Conservation (phyloP, 2,797 vertebrate genomes). For the Enteromius trimaculatus region DNA sequence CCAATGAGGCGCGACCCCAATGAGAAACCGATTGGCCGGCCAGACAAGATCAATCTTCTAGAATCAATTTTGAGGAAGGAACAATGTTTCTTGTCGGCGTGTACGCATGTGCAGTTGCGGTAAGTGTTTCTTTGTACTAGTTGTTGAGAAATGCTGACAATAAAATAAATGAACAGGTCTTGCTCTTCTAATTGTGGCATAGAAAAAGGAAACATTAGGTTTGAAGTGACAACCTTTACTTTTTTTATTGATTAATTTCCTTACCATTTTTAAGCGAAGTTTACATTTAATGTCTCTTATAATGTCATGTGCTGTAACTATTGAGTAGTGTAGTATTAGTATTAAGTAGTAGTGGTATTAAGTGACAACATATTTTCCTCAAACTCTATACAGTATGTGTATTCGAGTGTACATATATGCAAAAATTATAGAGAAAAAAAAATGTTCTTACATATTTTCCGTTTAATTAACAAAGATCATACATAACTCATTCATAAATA, state of each 20-base stretch:
- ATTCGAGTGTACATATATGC: background rate
- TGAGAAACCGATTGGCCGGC: conserved; percentile 42
- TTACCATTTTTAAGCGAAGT: background rate
- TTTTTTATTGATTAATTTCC: background rate
- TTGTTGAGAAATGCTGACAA: conserved; percentile 1
- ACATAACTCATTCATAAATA: background rate
- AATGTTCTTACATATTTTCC: background rate
- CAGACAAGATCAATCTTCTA: conserved; percentile 47
- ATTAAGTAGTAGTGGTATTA: background rate
- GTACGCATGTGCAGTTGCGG: background rate
- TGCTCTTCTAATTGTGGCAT: background rate
- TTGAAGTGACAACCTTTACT: background rate
- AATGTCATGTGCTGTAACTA: background rate
- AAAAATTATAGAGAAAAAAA: background rate
- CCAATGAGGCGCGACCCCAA: conserved; percentile 60
- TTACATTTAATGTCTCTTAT: too few species aligned
- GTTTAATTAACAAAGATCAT: background rate
- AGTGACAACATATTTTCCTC: background rate
- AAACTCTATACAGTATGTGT: background rate
- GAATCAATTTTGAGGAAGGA: conserved; percentile 45
- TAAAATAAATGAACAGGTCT: background rate
- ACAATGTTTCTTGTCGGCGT: conserved; percentile 19
- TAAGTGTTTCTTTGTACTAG: conserved; percentile 1
- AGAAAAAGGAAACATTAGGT: background rate
- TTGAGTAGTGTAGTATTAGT: background rate